Conservation (phyloP, 2,888 invertebrate species). For the Watsonalla cultraria region DNA sequence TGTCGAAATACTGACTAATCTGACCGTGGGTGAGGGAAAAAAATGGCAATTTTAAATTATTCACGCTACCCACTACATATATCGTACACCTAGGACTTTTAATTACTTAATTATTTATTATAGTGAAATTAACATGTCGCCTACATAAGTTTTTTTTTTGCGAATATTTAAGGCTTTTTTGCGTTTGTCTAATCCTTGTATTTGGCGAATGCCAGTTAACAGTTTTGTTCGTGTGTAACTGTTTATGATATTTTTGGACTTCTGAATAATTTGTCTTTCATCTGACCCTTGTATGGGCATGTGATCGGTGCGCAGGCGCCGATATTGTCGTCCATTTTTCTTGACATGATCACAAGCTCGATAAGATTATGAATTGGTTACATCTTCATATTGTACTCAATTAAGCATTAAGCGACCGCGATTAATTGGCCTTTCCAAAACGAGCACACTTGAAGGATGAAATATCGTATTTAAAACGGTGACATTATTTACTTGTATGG, state of each 20-base stretch:
- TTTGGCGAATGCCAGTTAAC: constrained; percentile 39
- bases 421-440: background rate
- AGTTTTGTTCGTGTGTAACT: constrained; percentile 41
- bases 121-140: constrained; percentile 33
- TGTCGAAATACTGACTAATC: constrained; percentile 78
- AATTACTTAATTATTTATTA: constrained; percentile 71
- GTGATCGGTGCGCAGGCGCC: background rate
- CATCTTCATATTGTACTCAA: background rate
- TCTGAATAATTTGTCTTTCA: constrained; percentile 38
- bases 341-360: background rate
- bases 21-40: constrained; percentile 66
- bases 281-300: constrained; percentile 6
- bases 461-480: background rate
- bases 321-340: background rate
- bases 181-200: constrained; percentile 6
- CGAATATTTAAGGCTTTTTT: constrained; percentile 12
- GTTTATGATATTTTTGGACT: constrained; percentile 38
- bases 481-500: background rate
- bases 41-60: constrained; percentile 78
- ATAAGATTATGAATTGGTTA: background rate
- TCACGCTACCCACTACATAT: constrained; percentile 67
- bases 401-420: background rate
- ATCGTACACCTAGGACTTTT: constrained; percentile 55
- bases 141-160: constrained; percentile 31
- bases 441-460: background rate